phyloP scores from a whole-genome alignment of 2,888 invertebrate species.

The Drosophila suboccidentalis region DNA sequence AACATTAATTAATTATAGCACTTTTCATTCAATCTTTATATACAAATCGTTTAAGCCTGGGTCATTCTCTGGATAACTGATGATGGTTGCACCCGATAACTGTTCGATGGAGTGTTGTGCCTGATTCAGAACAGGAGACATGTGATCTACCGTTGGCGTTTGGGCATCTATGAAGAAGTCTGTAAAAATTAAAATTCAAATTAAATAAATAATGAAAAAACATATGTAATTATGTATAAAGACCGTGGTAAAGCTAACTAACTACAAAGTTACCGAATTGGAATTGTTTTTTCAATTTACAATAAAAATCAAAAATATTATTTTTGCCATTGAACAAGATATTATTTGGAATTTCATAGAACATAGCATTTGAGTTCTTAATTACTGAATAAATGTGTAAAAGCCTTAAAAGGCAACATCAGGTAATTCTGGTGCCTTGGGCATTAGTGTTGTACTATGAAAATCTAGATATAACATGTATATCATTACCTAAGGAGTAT shows the following conservation, averaged over 20 bases:
- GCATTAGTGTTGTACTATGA: slow-evolving; percentile 85
- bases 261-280: not conserved
- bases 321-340: not conserved
- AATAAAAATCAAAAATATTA: not conserved
- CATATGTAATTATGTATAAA: not conserved
- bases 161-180: slow-evolving; percentile 84
- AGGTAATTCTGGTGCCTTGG: slow-evolving; percentile 81
- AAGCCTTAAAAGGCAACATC: slow-evolving; percentile 82
- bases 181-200: slow-evolving; percentile 24
- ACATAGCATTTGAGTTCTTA: not conserved
- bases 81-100: not conserved
- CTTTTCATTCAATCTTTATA: slow-evolving; percentile 24
- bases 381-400: slow-evolving; percentile 8
- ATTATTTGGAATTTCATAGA: not conserved
- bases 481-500: slow-evolving; percentile 4
- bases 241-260: not conserved
- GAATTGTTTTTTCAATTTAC: slow-evolving; percentile 16
- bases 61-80: slow-evolving; percentile 17
- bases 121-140: not conserved
- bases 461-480: slow-evolving; percentile 33
- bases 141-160: slow-evolving; percentile 46
- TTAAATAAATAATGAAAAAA: not conserved
- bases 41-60: slow-evolving; percentile 16
- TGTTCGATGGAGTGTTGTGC: not conserved
- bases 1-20: not conserved